Conservation (phyloP, 2,113 vertebrate species). For the Crotalus viridis region DNA sequence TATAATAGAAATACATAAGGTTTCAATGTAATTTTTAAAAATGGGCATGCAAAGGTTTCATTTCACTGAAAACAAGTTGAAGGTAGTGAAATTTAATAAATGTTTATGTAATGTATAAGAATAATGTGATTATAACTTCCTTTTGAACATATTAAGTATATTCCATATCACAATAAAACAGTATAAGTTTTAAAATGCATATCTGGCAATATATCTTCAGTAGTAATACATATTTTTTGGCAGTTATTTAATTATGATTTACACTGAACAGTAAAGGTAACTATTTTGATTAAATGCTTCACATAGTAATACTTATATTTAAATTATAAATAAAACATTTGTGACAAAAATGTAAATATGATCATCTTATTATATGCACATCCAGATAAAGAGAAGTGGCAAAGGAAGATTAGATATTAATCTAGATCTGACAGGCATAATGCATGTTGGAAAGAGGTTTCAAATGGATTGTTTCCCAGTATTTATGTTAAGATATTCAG, state of each 20-base stretch:
- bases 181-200: not conserved
- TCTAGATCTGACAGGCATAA: not conserved
- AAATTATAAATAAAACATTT: not conserved
- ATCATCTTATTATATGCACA: not conserved
- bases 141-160: not conserved
- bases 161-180: not conserved
- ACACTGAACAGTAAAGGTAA: constrained; percentile 35
- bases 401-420: not conserved
- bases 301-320: not conserved
- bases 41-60: not conserved
- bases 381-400: not conserved
- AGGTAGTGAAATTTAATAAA: not conserved
- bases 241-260: constrained; percentile 39
- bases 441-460: not conserved
- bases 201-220: not conserved
- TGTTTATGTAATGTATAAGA: not conserved
- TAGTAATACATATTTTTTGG: constrained; percentile 33
- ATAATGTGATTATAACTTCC: not conserved
- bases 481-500: not conserved
- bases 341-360: not conserved
- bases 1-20: not conserved
- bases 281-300: not conserved
- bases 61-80: not conserved
- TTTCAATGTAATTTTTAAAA: not conserved
- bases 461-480: not conserved